Base-by-base conservation (phyloP, 2,113 vertebrate genomes). In the Chloropsis cyanopogon region DNA sequence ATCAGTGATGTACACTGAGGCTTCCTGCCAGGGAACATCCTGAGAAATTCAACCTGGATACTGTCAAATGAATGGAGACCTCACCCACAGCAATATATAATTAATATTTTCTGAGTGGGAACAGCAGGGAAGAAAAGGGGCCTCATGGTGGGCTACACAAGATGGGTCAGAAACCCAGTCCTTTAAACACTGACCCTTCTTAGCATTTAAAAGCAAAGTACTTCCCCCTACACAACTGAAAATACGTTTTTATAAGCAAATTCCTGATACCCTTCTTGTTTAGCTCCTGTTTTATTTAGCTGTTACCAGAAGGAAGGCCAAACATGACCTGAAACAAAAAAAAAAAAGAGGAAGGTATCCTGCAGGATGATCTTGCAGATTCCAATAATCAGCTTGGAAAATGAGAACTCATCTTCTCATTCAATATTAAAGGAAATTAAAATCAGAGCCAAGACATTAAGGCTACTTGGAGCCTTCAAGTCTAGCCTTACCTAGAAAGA, bases 361-460 rank as follows among this genome's bases (percentile, higher is more conserved):
- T 92, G 71, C 75, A 88, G 75, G 71, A 92, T 92, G 91, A 93
- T 73, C 86, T 83, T 90, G 82, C 92, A 83, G 86, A 94, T 91
- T 95, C 75, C 88, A 94, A 88, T 77, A 92, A 90, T 83, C 82
- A 70, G 35, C 59, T 61, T 90, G 75, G 93, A 95, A 95, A 97
- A 95, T 63, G 85, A 94, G 52, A 93, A 75, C 75, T 81, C 92
- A 91, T 95, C 75, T 94, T 88, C 94, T 97, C 94, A 95, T 95
- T 94, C 87, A 95, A 92, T 95, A 95, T 94, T 90, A 93, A 97
- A 95, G 92, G 84, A 93, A 96, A 95, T 92, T 63, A 95, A 96
- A 93, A 93, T 96, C 88, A 96, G 93, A 96, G 93, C 88, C 96
- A 94, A 94, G 93, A 85, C 93, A 95, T 94, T 93, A 96, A 47